Percentiles rank a stretch among this genome's conserved stretches.
Conservation (phyloP, 2,888 invertebrate genomes). For the Xanthorhoe designata region DNA sequence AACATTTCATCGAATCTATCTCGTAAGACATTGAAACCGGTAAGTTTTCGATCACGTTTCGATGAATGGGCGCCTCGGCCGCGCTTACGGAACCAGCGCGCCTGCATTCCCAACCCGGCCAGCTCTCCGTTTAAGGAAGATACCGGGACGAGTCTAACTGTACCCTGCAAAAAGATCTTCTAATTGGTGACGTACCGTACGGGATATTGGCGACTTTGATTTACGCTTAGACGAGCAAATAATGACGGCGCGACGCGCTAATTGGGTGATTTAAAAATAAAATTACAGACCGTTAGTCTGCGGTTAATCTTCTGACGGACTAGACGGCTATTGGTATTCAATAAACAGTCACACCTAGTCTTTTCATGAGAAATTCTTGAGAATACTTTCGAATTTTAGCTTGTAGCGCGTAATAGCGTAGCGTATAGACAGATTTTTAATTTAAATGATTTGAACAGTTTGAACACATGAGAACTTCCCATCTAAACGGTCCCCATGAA, state of each 20-base stretch:
- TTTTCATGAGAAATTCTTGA: not conserved
- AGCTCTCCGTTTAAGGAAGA: slow-evolving; percentile 72
- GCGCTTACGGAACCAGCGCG: slow-evolving; percentile 51
- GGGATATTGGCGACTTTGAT: slow-evolving; percentile 49
- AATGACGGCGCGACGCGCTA: slow-evolving; percentile 35
- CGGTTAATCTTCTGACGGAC: not conserved
- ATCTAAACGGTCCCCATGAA: slow-evolving; percentile 10
- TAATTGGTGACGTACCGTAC: slow-evolving; percentile 63
- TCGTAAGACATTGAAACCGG: slow-evolving; percentile 42
- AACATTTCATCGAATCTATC: not conserved
- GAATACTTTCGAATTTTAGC: not conserved
- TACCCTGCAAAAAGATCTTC: slow-evolving; percentile 67
- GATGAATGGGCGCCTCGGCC: slow-evolving; percentile 36
- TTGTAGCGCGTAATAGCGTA: not conserved
- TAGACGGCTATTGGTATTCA: not conserved
- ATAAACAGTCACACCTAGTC: not conserved
- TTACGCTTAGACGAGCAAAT: slow-evolving; percentile 42
- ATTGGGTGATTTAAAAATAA: slow-evolving; percentile 43
- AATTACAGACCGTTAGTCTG: slow-evolving; percentile 27
- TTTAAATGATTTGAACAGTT: not conserved
- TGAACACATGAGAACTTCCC: slow-evolving; percentile 17
- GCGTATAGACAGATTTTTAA: not conserved
- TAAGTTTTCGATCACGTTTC: slow-evolving; percentile 38
- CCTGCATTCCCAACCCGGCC: slow-evolving; percentile 69
- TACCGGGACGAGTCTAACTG: slow-evolving; percentile 69